phyloP scores from a whole-genome alignment of 2,797 vertebrate species.

The Fringilla coelebs region DNA sequence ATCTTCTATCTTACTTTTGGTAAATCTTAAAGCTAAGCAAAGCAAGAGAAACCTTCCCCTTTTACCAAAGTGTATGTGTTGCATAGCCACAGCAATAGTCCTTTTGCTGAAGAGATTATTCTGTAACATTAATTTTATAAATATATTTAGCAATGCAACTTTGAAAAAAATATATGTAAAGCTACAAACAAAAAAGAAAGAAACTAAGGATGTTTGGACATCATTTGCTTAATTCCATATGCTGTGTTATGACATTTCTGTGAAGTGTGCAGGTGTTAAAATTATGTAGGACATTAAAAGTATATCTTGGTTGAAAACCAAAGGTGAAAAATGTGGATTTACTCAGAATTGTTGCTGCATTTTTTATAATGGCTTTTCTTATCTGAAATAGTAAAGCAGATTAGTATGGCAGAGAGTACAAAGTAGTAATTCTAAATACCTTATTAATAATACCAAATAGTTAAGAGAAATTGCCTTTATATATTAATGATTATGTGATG shows the following conservation, averaged over 20 bases:
- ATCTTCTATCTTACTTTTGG: background rate
- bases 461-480: background rate
- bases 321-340: background rate
- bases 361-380: conserved; percentile 15
- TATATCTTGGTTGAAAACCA: background rate
- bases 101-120: background rate
- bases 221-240: background rate
- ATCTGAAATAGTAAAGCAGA: background rate
- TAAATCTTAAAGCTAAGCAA: background rate
- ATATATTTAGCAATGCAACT: background rate
- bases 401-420: background rate
- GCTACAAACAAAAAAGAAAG: background rate
- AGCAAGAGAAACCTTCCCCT: accelerated
- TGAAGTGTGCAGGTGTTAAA: background rate
- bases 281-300: background rate
- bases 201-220: background rate
- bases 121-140: background rate
- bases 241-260: background rate
- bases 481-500: background rate
- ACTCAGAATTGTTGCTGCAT: background rate
- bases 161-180: background rate
- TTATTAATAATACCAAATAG: background rate
- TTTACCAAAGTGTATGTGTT: background rate
- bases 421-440: background rate
- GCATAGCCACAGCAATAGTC: background rate